Evolutionary conservation across 2,888 invertebrate species (phyloP), one percentile per base, ranked within the genome.

Genomic region (Orchesellides sinensis): DNA sequence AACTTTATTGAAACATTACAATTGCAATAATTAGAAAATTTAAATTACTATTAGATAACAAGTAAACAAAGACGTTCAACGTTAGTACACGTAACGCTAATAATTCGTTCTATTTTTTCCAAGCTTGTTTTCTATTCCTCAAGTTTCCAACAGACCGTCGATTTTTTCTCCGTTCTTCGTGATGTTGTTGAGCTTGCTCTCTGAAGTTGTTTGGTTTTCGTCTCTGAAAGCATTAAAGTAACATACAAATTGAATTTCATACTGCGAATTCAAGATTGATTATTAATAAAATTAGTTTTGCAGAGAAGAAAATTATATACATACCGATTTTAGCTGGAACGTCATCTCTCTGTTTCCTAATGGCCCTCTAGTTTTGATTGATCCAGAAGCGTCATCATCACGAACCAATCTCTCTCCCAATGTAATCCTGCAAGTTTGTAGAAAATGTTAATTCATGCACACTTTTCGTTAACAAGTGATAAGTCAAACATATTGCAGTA

Each of bases 321-420:
- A 86, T 89, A 91, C 92, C 89, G 92, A 92, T 85, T 92, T 92
- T 88, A 94, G 92, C 2, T 92, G 92, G 89, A 96, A 96, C 21
- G 94, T 94, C 94, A 96, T 95, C 91, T 96, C 95, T 70, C 93
- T 92, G 89, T 94, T 96, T 54, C 96, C 94, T 12, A 93, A 90
- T 0, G 94, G 91, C 88, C 94, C 91, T 85, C 92, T 89, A 89
- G 93, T 89, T 89, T 91, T 90, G 88, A 92, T 90, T 88, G 90
- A 69, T 56, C 92, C 92, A 12, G 70, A 29, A 12, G 72, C 27
- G 12, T 66, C 75, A 40, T 88, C 88, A 6, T 88, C 87, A 91
- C 92, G 68, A 91, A 90, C 25, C 8, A 96, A 90, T 88, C 96
- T 92, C 84, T 96, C 95, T 27, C 94, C 96, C 29, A 97, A 91